Percentiles rank a stretch among this genome's conserved stretches.
Evolutionary conservation across 2,888 invertebrate genomes (phyloP).

Genomic region (Rotaria macrura): DNA sequence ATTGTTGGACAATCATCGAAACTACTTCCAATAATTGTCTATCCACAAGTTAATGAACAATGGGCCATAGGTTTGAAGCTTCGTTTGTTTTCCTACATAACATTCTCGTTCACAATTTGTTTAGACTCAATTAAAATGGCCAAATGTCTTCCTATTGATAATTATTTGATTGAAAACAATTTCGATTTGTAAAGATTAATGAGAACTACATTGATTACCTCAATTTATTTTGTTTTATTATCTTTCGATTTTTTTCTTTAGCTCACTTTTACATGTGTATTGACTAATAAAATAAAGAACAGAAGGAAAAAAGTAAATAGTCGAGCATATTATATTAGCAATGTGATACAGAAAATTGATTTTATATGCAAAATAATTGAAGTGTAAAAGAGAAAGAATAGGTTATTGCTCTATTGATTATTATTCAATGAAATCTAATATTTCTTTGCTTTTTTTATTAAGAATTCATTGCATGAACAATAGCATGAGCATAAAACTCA

Average conservation of each 20-base stretch:
- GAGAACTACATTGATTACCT: too few species aligned
- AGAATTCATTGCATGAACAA: background rate
- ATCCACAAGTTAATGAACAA: background rate
- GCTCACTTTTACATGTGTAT: background rate
- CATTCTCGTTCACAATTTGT: background rate
- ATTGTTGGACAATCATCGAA: conserved; percentile 11
- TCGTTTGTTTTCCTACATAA: background rate
- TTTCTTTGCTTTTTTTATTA: background rate
- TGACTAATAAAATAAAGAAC: background rate
- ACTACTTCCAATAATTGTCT: background rate
- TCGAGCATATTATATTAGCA: background rate
- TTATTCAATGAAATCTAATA: background rate
- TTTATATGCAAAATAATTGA: background rate
- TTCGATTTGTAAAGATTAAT: background rate
- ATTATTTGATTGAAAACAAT: background rate
- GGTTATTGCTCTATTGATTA: background rate
- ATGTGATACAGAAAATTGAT: background rate
- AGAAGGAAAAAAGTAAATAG: background rate
- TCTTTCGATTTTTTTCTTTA: background rate
- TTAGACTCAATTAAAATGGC: background rate
- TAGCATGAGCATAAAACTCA: background rate
- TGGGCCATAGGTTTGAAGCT: background rate
- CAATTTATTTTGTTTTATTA: background rate
- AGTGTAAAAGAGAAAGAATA: background rate
- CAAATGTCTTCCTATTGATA: background rate